A percentile compares a stretch with the other conserved stretches of the same genome.
Evolutionary conservation across 2,888 invertebrate species (phyloP).

Genomic region (Dicyrtoma fusca): DNA sequence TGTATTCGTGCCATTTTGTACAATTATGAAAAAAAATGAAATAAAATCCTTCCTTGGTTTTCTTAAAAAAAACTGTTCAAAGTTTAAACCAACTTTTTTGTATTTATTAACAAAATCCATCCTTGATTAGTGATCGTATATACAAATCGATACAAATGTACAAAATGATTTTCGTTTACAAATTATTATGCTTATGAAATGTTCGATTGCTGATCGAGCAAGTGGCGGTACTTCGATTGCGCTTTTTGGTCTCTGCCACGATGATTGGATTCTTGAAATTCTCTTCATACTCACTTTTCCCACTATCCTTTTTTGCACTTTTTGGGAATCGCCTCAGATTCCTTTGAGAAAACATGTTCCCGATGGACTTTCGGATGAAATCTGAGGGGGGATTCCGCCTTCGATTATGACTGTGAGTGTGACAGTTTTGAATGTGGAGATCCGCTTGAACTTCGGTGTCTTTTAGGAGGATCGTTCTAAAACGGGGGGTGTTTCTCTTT

Average conservation of each 20-base stretch:
- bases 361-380: background rate
- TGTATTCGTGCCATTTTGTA: too few relatives aligned
- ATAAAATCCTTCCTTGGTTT: too few relatives aligned
- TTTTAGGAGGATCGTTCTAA: conserved; percentile 22
- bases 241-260: conserved; percentile 18
- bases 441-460: conserved; percentile 20
- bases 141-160: too few relatives aligned
- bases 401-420: too few relatives aligned
- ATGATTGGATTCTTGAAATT: conserved; percentile 25
- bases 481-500: conserved; percentile 15
- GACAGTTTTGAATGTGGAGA: background rate
- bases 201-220: conserved; percentile 7
- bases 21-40: too few relatives aligned
- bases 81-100: too few relatives aligned
- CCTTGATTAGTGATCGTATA: too few relatives aligned
- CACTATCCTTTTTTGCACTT: conserved; percentile 10
- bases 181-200: conserved; percentile 14
- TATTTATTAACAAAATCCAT: too few relatives aligned
- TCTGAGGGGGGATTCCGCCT: too few relatives aligned
- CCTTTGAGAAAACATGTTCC: background rate
- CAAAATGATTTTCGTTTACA: too few relatives aligned
- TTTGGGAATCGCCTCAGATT: background rate
- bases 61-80: too few relatives aligned
- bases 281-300: conserved; percentile 20
- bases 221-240: conserved; percentile 10